Evolutionary conservation across 1,140 invertebrate genomes (phyloP).

Genomic region (Drosophila truncata): DNA sequence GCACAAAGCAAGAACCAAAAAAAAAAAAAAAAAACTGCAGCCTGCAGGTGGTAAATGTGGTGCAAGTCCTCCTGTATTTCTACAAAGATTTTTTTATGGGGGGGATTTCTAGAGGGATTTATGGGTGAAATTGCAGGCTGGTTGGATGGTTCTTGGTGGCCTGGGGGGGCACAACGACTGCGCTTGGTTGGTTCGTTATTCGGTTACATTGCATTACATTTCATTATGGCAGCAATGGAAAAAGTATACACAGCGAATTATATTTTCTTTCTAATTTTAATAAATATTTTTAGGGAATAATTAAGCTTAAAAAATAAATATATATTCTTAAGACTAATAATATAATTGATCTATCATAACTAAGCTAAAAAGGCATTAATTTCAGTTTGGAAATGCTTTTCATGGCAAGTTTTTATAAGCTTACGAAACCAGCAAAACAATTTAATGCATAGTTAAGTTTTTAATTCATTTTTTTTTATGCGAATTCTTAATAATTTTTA

Average conservation of each 20-base stretch:
- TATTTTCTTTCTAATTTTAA: neutral
- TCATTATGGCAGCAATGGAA: slow-evolving; percentile 56
- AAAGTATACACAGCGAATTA: neutral
- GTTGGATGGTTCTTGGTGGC: slow-evolving; percentile 6
- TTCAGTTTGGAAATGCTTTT: too few relatives aligned
- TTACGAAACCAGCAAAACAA: too few relatives aligned
- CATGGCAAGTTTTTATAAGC: too few relatives aligned
- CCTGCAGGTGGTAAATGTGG: slow-evolving; percentile 16
- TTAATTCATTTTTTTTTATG: too few relatives aligned
- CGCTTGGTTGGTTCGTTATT: slow-evolving; percentile 81
- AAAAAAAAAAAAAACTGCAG: slow-evolving; percentile 17
- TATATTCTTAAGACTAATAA: too few relatives aligned
- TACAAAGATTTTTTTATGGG: neutral
- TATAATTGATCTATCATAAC: too few relatives aligned
- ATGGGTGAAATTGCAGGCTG: neutral
- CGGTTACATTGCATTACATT: slow-evolving; percentile 75
- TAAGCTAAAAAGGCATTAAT: too few relatives aligned
- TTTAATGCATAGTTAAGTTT: too few relatives aligned
- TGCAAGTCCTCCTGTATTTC: neutral
- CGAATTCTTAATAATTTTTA: too few relatives aligned
- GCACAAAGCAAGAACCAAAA: slow-evolving; percentile 31
- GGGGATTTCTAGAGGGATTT: neutral
- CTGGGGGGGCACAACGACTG: slow-evolving; percentile 16
- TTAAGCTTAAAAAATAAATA: too few relatives aligned
- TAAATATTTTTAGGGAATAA: too few relatives aligned